phyloP scores from a whole-genome alignment of 1,140 invertebrate genomes.

The Apis dorsata region DNA sequence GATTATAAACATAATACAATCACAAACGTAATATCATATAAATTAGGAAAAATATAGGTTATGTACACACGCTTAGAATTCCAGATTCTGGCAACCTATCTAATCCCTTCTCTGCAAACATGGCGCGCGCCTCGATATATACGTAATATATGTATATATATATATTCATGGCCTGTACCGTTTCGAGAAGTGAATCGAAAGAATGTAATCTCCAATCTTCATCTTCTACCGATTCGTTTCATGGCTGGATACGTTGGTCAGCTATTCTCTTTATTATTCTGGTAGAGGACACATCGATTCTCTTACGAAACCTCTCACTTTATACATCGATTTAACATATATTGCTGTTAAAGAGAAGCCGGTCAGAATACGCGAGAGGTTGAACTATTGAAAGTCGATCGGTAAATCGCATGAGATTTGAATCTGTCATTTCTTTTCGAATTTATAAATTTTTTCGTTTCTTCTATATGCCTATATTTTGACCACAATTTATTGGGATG shows the following conservation, averaged over 20 bases:
- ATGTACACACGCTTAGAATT: not conserved
- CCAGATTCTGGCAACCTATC: not conserved
- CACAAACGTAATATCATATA: not conserved
- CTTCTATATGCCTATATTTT: not conserved
- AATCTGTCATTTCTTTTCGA: not conserved
- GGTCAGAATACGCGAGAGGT: not conserved
- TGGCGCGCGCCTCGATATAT: not conserved
- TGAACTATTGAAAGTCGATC: not conserved
- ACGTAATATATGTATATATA: not conserved
- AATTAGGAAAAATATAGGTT: not conserved
- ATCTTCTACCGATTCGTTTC: slow-evolving; percentile 16
- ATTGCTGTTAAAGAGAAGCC: not conserved
- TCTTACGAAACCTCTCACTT: slow-evolving; percentile 24
- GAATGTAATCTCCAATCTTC: slow-evolving; percentile 32
- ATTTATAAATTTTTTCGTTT: not conserved
- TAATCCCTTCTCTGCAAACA: not conserved
- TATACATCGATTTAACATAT: slow-evolving; percentile 1
- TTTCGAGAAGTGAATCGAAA: slow-evolving; percentile 23
- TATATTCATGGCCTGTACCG: slow-evolving; percentile 7
- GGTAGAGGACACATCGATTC: not conserved
- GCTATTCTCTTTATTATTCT: slow-evolving; percentile 14
- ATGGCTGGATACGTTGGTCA: not conserved
- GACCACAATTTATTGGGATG: not conserved
- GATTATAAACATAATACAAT: no score
- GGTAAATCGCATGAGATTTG: not conserved